phyloP scores from a whole-genome alignment of 1,140 invertebrate genomes.

The Phymorhynchus buccinoides region DNA sequence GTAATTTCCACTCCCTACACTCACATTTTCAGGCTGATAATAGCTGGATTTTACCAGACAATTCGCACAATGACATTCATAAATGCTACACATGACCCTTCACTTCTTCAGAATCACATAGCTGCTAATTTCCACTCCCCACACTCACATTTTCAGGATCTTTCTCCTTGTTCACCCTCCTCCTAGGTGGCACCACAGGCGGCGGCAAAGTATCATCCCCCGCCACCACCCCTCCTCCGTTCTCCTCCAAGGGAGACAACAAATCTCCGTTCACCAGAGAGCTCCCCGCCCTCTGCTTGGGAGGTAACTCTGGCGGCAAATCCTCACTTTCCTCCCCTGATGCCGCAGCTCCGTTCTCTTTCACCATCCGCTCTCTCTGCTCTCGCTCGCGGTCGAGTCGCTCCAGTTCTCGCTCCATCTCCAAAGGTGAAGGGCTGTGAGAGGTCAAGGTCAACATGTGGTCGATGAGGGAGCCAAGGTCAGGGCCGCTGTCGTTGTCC shows the following conservation, averaged over 20 bases:
- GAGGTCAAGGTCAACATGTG: conserved; percentile 64
- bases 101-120: too few species aligned
- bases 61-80: too few species aligned
- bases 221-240: conserved; percentile 21
- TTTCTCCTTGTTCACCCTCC: conserved; percentile 58
- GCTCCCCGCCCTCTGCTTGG: conserved; percentile 58
- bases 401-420: conserved; percentile 20
- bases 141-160: conserved; percentile 32
- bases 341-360: not conserved
- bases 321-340: conserved; percentile 35
- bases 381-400: not conserved
- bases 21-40: too few species aligned
- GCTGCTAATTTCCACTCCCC: too few species aligned
- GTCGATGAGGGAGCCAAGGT: conserved; percentile 64
- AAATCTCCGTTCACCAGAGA: conserved; percentile 60
- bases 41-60: too few species aligned
- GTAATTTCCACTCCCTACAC: too few species aligned
- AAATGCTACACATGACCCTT: too few species aligned
- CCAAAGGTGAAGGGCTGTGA: conserved; percentile 50
- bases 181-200: conserved; percentile 60
- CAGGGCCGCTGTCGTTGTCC: conserved; percentile 58
- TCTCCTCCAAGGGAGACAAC: conserved; percentile 43
- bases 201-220: conserved; percentile 39
- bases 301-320: conserved; percentile 64
- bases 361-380: not conserved